Percentiles rank a stretch among this genome's conserved stretches.
phyloP scores from a whole-genome alignment of 1,140 invertebrate species.

The Hetaerina americana region DNA sequence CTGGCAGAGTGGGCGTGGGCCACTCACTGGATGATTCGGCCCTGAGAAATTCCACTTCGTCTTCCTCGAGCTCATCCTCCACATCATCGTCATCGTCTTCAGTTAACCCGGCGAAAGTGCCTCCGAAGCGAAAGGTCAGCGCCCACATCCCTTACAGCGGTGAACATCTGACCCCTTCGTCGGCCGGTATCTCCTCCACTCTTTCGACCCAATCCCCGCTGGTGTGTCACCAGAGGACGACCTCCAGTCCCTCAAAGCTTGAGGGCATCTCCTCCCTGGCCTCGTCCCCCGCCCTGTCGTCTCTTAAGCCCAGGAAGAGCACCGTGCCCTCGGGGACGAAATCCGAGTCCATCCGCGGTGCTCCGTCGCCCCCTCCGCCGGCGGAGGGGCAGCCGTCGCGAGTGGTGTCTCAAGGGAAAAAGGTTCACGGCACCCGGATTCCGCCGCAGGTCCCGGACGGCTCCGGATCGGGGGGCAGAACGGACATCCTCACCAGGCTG shows the following conservation, averaged over 20 bases:
- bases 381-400: neutral
- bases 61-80: conserved; percentile 4
- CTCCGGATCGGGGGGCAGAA: neutral
- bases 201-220: conserved; percentile 20
- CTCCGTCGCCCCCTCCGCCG: neutral
- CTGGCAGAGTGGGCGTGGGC: conserved; percentile 24
- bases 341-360: neutral
- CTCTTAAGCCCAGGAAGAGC: neutral
- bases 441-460: neutral
- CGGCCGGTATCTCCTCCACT: conserved; percentile 18
- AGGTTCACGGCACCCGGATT: neutral
- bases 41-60: neutral
- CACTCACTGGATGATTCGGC: conserved; percentile 12
- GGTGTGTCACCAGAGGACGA: conserved; percentile 55
- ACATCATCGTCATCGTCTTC: conserved; percentile 6
- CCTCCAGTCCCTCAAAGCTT: conserved; percentile 63
- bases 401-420: neutral
- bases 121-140: conserved; percentile 36
- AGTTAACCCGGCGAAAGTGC: conserved; percentile 14
- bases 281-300: neutral
- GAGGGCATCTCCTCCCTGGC: conserved; percentile 31
- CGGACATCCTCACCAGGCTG: neutral
- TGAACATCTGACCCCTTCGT: conserved; percentile 16
- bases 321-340: neutral
- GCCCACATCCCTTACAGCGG: conserved; percentile 29